These are phyloP conservation scores for Brachypodius melanocephalos DNA, from an alignment of 2,113 vertebrate species.

Conservation along the genomic window DNA sequence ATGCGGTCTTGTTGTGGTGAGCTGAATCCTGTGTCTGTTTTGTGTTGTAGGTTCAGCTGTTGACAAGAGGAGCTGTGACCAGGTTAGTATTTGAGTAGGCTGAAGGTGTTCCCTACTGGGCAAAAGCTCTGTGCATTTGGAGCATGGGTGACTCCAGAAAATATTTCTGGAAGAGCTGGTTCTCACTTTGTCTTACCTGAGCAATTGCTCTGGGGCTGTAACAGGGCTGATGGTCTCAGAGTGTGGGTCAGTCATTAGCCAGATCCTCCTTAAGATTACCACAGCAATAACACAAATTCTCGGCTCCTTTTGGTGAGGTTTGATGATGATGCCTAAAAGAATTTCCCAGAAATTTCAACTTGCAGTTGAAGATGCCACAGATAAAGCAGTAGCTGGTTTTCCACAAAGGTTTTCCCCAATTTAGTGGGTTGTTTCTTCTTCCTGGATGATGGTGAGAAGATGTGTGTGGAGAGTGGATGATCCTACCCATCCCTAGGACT, in stretches of 20 bases:
- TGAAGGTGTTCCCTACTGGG: neutral
- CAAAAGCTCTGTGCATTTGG: neutral
- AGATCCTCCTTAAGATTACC: neutral
- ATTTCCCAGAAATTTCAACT: neutral
- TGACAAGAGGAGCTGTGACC: neutral
- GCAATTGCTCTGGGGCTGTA: accelerated
- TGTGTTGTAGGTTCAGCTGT: neutral
- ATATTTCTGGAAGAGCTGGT: neutral
- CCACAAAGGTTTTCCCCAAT: accelerated
- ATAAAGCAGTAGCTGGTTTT: accelerated
- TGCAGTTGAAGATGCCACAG: accelerated
- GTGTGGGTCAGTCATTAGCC: neutral
- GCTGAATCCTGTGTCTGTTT: neutral
- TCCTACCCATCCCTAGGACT: neutral
- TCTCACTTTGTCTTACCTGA: neutral
- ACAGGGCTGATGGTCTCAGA: accelerated
- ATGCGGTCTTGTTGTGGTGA: accelerated
- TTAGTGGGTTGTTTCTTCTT: neutral
- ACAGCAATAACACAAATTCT: neutral
- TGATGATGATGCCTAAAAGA: neutral
- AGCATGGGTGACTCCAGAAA: neutral
- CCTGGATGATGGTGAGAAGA: accelerated
- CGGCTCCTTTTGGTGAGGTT: neutral
- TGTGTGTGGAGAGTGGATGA: accelerated
- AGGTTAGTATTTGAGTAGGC: slow-evolving; percentile 52